Evolutionary conservation across 2,888 invertebrate genomes (phyloP).

Genomic region (Cantharis lateralis): DNA sequence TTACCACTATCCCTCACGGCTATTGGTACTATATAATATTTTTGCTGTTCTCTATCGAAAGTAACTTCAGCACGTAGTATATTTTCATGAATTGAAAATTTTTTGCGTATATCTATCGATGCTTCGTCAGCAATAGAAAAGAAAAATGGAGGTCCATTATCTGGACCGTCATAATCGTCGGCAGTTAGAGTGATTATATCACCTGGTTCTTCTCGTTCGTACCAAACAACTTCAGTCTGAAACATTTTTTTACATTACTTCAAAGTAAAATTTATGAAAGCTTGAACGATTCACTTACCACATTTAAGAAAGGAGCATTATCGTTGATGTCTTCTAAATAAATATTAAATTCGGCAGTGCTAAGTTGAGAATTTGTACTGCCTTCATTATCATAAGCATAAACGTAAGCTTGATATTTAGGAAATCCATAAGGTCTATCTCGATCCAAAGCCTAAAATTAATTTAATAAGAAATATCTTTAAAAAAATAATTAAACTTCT

Average conservation of each 20-base stretch:
- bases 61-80: constrained; percentile 71
- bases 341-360: constrained; percentile 70
- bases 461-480: background rate
- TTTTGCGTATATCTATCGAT: constrained; percentile 68
- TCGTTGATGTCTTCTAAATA: constrained; percentile 87
- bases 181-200: constrained; percentile 69
- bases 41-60: constrained; percentile 87
- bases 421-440: constrained; percentile 85
- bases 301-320: constrained; percentile 86
- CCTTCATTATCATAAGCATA: constrained; percentile 80
- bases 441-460: constrained; percentile 75
- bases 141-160: constrained; percentile 86
- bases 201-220: constrained; percentile 75
- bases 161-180: constrained; percentile 78
- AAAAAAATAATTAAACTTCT: background rate
- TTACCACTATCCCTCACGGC: constrained; percentile 85
- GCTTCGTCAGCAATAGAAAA: constrained; percentile 71
- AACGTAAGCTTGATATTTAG: constrained; percentile 75
- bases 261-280: background rate
- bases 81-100: constrained; percentile 72
- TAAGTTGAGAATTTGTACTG: constrained; percentile 65
- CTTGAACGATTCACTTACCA: constrained; percentile 57
- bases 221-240: constrained; percentile 79
- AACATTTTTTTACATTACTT: background rate
- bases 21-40: constrained; percentile 87